Evolutionary conservation across 30 jellyfish, hydroid and myxozoan genomes (phyloP).

Genomic region (Mastigias papua): DNA sequence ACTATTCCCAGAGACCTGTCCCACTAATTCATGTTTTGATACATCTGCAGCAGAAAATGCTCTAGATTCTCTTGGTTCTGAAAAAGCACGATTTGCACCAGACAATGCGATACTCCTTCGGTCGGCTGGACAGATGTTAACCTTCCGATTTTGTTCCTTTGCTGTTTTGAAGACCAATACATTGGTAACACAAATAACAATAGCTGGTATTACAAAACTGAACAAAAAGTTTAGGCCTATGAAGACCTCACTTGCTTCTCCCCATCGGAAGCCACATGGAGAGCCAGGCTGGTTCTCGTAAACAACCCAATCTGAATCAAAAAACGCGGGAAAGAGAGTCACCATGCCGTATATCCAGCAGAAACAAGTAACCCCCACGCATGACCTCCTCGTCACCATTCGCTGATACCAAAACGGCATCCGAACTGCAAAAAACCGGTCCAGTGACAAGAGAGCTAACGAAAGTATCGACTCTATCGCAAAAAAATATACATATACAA

Average conservation of each 20-base stretch:
- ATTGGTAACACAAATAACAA: conserved; percentile 42
- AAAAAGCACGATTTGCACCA: background rate
- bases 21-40: background rate
- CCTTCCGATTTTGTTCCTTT: conserved; percentile 42
- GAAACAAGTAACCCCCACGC: conserved; percentile 2
- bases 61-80: background rate
- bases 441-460: conserved; percentile 56
- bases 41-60: background rate
- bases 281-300: conserved; percentile 57
- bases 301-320: conserved; percentile 33
- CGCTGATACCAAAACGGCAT: conserved; percentile 68
- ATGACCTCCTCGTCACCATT: conserved; percentile 12
- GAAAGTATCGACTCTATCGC: conserved; percentile 63
- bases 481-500: conserved; percentile 28
- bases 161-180: conserved; percentile 66
- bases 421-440: conserved; percentile 56
- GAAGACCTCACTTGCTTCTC: conserved; percentile 16
- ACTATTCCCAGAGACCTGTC: background rate
- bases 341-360: conserved; percentile 43
- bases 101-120: background rate
- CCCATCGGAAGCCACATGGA: conserved; percentile 73
- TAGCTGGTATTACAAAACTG: conserved; percentile 36
- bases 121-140: conserved; percentile 18
- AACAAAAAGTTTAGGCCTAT: background rate
- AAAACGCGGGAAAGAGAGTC: conserved; percentile 36